Base-by-base conservation (phyloP, 2,113 vertebrate genomes). In the Indri indri region DNA sequence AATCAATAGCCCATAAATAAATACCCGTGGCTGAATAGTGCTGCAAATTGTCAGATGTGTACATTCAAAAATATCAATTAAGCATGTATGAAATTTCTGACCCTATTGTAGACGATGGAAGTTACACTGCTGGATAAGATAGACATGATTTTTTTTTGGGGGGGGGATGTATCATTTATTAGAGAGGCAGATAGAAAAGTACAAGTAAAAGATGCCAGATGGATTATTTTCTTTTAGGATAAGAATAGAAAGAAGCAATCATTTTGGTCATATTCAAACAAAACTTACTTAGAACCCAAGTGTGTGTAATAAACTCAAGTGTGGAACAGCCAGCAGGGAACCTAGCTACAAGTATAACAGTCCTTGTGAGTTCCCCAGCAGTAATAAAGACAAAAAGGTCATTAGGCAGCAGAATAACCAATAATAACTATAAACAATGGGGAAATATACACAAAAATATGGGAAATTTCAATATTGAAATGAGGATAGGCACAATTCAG, bases 131-230 rank as follows among this genome's bases (percentile, higher is more conserved):
- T 83, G 27, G 42, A 74, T 92, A 84, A 37, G 42, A 84, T 40
- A 74, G 23, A 63, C 23, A 52, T 63, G n/a, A 70, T 25, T 37
- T 90, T 79, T 65, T 37, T 16, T 5, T 18, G 23, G 22, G 22
- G 37, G 37, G 68, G 20, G 40, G 20, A 98, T 96, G 97, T 17
- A 97, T 96, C 0, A 93, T 98, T 99, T 98, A 98, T 98, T 98
- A 98, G 97, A 98, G 97, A 97, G 96, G 97, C 91, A 61, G 96
- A 95, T 91, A 96, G 30, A 66, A 63, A 34, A 73, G 80, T 98
- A 98, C 96, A 98, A 79, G 97, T 98, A 89, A 57, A 70, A 94
- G 80, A 92, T 37, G 92, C 87, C 93, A 97, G 88, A 91, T 91
- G 98, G 96, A 95, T n/a, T 92, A 32, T 83, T 96, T 93, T 85